Conservation (phyloP, 2,888 invertebrate species). For the Crematogaster levior region DNA sequence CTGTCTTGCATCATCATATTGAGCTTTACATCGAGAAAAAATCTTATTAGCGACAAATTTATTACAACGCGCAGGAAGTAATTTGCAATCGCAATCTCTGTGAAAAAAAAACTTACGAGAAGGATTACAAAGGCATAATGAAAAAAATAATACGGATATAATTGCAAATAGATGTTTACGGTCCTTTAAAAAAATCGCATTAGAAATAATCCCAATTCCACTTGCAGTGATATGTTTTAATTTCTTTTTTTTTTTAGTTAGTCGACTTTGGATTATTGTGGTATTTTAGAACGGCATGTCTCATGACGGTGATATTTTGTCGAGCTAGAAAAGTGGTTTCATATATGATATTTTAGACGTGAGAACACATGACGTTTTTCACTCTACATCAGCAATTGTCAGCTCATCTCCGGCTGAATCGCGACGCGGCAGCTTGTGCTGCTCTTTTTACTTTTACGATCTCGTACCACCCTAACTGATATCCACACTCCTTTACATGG, state of each 20-base stretch:
- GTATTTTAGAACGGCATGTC: not conserved
- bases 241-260: not conserved
- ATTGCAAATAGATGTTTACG: not conserved
- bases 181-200: not conserved
- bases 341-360: constrained; percentile 19
- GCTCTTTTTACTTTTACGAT: constrained; percentile 53
- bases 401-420: constrained; percentile 47
- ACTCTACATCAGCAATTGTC: constrained; percentile 44
- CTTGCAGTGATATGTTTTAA: not conserved
- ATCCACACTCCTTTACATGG: constrained; percentile 22
- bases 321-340: not conserved
- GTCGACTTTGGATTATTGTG: not conserved
- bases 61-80: not conserved
- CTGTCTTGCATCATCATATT: too few species aligned
- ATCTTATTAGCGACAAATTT: not conserved
- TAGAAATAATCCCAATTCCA: not conserved
- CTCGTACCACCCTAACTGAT: constrained; percentile 35
- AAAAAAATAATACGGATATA: not conserved
- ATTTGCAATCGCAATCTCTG: not conserved
- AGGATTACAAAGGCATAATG: too few species aligned
- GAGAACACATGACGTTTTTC: constrained; percentile 41
- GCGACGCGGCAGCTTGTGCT: constrained; percentile 49
- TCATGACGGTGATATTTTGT: not conserved
- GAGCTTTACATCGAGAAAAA: not conserved
- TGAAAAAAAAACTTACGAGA: not conserved